Base-by-base conservation (phyloP, 2,797 vertebrate genomes). In the Rhinoraja longicauda region DNA sequence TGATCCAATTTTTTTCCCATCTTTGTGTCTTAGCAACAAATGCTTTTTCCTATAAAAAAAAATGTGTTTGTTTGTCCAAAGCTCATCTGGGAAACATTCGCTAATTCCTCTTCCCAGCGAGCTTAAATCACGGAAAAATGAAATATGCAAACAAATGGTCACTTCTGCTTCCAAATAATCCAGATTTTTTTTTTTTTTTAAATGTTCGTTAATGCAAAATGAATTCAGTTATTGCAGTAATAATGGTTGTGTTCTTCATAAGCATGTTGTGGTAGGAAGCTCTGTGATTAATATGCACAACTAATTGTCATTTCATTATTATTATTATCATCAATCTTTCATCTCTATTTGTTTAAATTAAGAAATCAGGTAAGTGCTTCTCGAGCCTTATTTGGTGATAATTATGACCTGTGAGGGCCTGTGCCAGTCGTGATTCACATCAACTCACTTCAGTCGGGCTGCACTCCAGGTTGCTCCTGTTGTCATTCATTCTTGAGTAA, bases 1-100 rank as follows among this genome's bases (percentile, higher is more conserved):
- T 96, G 96, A 97, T 97, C 96, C 96, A 96, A 96, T 96, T 96
- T 96, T 96, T 53, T 97, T 97, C 96, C 96, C 96, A 96, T 97
- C 96, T 97, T 97, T 96, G 97, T 96, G 96, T 96, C 97, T 88
- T 88, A 62, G 84, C 84, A 88, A 88, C 64, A 62, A 88, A 88
- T 88, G 84, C 21, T 62, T 88, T 88, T 21, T 67, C 84, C 88
- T 88, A n/a, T 64, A 64, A 19, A 8, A 19, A 72, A 64, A 88
- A 32, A 19, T 88, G n/a, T 88, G 29, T 88, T 88, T 88, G 84
- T 88, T 88, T 88, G 62, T 84, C 62, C 84, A 67, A n/a, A 67
- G 84, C 84, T 88, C 84, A 88, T 88, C 84, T 67, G 84, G 84
- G 84, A 88, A 67, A 88, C 62, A 88, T 88, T 88, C 88, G 62